phyloP scores from a whole-genome alignment of 2,888 invertebrate genomes.

The Fabriciana adippe region DNA sequence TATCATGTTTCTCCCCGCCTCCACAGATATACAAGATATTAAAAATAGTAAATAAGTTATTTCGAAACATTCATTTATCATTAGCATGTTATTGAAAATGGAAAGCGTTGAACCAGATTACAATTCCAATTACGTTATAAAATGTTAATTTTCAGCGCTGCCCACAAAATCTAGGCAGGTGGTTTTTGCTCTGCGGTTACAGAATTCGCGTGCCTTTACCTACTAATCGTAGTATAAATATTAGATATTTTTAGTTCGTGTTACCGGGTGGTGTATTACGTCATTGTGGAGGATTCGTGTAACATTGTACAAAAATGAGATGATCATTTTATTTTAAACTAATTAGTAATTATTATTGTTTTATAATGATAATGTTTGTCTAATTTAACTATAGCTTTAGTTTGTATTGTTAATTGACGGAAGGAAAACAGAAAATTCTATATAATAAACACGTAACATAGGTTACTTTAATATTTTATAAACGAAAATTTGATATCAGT shows the following conservation, averaged over 20 bases:
- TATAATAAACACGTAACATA: too few species aligned
- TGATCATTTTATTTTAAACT: neutral
- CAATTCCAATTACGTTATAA: constrained; percentile 25
- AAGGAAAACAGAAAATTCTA: too few species aligned
- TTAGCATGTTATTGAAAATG: constrained; percentile 14
- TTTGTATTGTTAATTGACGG: too few species aligned
- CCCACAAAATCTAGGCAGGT: constrained; percentile 32
- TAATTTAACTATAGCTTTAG: neutral
- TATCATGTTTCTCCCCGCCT: too few species aligned
- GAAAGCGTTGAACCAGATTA: constrained; percentile 25
- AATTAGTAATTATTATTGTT: neutral
- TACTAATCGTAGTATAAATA: constrained; percentile 36
- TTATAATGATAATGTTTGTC: neutral
- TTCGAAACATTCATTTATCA: neutral
- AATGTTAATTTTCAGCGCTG: constrained; percentile 19
- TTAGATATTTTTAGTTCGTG: constrained; percentile 29
- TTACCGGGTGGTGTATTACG: constrained; percentile 19
- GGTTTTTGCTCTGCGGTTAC: constrained; percentile 28
- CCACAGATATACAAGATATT: too few species aligned
- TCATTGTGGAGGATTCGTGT: constrained; percentile 5
- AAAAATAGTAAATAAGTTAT: neutral
- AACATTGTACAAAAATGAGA: neutral
- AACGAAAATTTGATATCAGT: too few species aligned
- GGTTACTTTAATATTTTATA: too few species aligned
- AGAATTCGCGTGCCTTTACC: constrained; percentile 29